phyloP scores from a whole-genome alignment of 2,888 invertebrate genomes.

The Hanleya hanleyi region DNA sequence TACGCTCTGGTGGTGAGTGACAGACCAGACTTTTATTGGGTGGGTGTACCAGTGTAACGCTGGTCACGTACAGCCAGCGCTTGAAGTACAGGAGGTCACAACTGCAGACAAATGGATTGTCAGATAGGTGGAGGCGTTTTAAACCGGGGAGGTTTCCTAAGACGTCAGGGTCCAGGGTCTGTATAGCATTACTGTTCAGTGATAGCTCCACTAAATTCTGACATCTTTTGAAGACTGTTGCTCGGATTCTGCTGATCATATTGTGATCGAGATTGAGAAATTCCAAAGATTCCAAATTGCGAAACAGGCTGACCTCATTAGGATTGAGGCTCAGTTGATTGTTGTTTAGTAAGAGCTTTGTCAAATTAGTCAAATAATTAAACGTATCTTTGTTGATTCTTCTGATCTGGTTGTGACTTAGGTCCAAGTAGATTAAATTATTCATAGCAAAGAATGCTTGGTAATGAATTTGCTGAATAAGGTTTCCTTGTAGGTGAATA shows the following conservation, averaged over 20 bases:
- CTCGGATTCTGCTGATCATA: conserved; percentile 43
- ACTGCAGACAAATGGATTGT: conserved; percentile 61
- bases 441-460: conserved; percentile 56
- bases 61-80: conserved; percentile 51
- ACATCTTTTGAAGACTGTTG: conserved; percentile 43
- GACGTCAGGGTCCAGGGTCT: conserved; percentile 36
- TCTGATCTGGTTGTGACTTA: conserved; percentile 51
- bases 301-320: conserved; percentile 34
- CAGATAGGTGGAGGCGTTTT: conserved; percentile 52
- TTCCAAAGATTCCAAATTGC: conserved; percentile 39
- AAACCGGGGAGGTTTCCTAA: conserved; percentile 49
- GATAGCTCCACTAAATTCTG: conserved; percentile 43
- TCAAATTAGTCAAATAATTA: conserved; percentile 46
- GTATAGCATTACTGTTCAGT: conserved; percentile 49
- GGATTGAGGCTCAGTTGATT: conserved; percentile 40
- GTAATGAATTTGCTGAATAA: conserved; percentile 43
- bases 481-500: conserved; percentile 54
- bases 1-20: conserved; percentile 45
- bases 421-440: conserved; percentile 47
- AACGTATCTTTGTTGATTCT: conserved; percentile 45
- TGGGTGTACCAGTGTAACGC: conserved; percentile 36
- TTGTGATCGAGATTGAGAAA: conserved; percentile 56
- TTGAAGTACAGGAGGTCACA: conserved; percentile 59
- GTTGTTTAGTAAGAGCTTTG: conserved; percentile 40
- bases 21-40: conserved; percentile 55